Evolutionary conservation across 2,888 invertebrate species (phyloP).

Genomic region (Acleris laterana): DNA sequence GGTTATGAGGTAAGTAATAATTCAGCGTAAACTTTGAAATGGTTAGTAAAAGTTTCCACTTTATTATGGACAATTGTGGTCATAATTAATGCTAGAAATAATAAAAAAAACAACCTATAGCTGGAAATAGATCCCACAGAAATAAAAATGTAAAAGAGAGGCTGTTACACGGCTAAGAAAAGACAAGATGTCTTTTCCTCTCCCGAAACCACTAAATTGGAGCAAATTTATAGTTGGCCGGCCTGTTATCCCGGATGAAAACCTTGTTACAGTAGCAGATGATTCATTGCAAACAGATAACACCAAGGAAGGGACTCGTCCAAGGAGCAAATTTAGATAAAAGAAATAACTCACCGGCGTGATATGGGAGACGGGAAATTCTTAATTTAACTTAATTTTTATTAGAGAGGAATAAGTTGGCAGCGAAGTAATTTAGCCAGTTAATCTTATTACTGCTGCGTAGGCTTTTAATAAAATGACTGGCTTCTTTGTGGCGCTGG

Average conservation of each 20-base stretch:
- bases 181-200: constrained; percentile 2
- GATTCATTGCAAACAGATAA: constrained; percentile 66
- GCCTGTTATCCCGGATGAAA: constrained; percentile 18
- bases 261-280: constrained; percentile 51
- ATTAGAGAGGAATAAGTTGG: constrained; percentile 19
- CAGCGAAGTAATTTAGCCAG: constrained; percentile 24
- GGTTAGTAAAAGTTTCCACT: constrained; percentile 11
- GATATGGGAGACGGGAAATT: constrained; percentile 26
- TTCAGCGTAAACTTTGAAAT: background rate
- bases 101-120: background rate
- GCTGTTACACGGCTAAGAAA: background rate
- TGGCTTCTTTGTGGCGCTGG: constrained; percentile 43
- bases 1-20: constrained; percentile 15
- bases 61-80: constrained; percentile 1
- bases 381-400: constrained; percentile 33
- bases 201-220: constrained; percentile 5
- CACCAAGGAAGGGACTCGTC: constrained; percentile 44
- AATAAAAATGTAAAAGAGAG: background rate
- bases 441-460: constrained; percentile 34
- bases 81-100: constrained; percentile 12
- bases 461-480: constrained; percentile 44
- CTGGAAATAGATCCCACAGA: background rate
- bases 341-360: constrained; percentile 31
- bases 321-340: constrained; percentile 32
- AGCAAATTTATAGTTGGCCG: constrained; percentile 4